Evolutionary conservation across 2,797 vertebrate genomes (phyloP).

Genomic region (Acanthurus leucopareius): DNA sequence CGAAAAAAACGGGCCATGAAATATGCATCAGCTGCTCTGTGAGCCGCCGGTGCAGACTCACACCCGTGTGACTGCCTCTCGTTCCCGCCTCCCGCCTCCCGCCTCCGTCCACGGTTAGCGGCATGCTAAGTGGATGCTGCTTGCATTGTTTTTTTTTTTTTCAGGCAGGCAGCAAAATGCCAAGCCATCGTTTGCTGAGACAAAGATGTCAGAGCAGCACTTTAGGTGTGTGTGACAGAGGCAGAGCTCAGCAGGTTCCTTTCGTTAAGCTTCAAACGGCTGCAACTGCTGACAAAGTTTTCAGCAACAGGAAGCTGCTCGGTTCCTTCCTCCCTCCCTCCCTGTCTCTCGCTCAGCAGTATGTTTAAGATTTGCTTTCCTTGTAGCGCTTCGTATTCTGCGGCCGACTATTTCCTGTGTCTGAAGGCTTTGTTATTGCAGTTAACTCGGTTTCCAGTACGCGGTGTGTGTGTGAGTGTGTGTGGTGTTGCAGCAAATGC

Average conservation of each 20-base stretch:
- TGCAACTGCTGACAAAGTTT: constrained; percentile 75
- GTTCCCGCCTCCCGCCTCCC: no score
- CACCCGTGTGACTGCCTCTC: not conserved
- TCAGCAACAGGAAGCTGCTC: constrained; percentile 85
- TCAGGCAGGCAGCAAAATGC: constrained; percentile 55
- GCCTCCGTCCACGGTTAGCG: constrained; percentile 18
- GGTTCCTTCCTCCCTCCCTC: constrained; percentile 76
- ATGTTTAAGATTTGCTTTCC: constrained; percentile 68
- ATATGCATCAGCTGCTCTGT: constrained; percentile 40
- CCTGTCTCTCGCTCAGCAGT: constrained; percentile 44
- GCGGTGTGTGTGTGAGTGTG: not conserved
- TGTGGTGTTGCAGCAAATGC: constrained; percentile 44
- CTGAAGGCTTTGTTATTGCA: constrained; percentile 51
- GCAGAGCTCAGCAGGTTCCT: constrained; percentile 62
- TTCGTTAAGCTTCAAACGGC: constrained; percentile 69
- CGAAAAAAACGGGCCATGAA: constrained; percentile 33
- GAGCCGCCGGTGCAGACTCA: constrained; percentile 23
- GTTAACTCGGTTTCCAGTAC: constrained; percentile 26
- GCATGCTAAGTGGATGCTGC: constrained; percentile 38
- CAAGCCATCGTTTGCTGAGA: constrained; percentile 56
- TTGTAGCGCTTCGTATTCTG: constrained; percentile 60
- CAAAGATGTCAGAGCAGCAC: constrained; percentile 61
- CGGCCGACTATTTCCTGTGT: constrained; percentile 65
- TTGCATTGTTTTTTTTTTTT: constrained; percentile 32
- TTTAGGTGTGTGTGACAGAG: constrained; percentile 49